Percentiles rank a stretch among this genome's conserved stretches.
Evolutionary conservation across 2,797 vertebrate genomes (phyloP).

Genomic region (Coregonus sp.): DNA sequence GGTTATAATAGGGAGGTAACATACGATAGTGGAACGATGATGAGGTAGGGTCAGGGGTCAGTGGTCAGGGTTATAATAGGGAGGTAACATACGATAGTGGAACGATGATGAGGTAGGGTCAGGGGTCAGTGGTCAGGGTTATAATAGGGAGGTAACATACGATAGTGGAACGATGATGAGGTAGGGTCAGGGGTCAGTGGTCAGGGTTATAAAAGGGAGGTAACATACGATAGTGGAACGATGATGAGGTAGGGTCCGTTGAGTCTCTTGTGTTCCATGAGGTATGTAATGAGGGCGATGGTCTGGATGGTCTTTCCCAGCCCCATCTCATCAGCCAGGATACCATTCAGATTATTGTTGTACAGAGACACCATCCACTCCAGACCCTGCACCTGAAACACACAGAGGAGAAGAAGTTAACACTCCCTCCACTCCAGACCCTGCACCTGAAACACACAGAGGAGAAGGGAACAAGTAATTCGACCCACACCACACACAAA

Average conservation of each 20-base stretch:
- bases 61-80: too few relatives aligned
- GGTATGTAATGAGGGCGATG: slow-evolving; percentile 96
- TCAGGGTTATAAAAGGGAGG: too few relatives aligned
- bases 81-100: too few relatives aligned
- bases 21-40: too few relatives aligned
- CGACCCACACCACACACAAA: not conserved
- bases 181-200: too few relatives aligned
- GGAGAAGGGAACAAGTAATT: not conserved
- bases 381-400: slow-evolving; percentile 86
- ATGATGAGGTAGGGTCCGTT: slow-evolving; percentile 98
- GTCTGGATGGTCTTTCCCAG: slow-evolving; percentile 98
- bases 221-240: slow-evolving; percentile 94
- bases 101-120: too few relatives aligned
- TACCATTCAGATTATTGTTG: slow-evolving; percentile 97
- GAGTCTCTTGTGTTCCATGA: slow-evolving; percentile 96
- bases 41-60: too few relatives aligned
- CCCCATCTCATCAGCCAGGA: slow-evolving; percentile 98
- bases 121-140: too few relatives aligned
- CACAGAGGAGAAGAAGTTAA: not conserved
- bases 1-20: too few relatives aligned
- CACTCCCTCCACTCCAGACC: not conserved
- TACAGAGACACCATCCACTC: slow-evolving; percentile 99
- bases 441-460: not conserved
- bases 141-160: not conserved
- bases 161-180: too few relatives aligned